A percentile compares a stretch with the other conserved stretches of the same genome.
phyloP scores from a whole-genome alignment of 2,797 vertebrate genomes.

The Coccyzus lansbergi region DNA sequence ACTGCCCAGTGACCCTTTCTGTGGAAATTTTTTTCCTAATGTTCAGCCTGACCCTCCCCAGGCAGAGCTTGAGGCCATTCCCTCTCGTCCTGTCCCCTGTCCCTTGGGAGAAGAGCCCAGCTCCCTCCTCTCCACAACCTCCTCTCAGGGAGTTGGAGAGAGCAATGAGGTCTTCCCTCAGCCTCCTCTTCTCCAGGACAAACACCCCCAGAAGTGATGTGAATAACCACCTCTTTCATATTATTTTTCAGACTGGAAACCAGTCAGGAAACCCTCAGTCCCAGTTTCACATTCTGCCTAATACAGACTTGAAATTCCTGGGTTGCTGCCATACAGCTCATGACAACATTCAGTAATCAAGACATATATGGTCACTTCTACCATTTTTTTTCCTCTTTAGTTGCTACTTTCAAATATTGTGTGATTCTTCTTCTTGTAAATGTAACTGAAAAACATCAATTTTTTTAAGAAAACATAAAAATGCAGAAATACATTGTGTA shows the following conservation, averaged over 20 bases:
- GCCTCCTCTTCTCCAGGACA: too few species aligned
- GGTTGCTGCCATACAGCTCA: background rate
- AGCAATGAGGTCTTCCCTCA: too few species aligned
- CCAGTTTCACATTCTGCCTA: background rate
- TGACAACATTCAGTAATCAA: background rate
- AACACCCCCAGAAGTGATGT: background rate
- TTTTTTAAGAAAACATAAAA: background rate
- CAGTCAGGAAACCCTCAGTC: background rate
- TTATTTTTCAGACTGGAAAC: background rate
- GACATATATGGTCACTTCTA: background rate
- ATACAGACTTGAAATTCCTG: fast-evolving
- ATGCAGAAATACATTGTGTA: background rate
- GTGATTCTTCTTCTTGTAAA: background rate
- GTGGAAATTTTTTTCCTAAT: too few species aligned
- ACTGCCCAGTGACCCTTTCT: too few species aligned
- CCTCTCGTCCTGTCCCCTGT: too few species aligned
- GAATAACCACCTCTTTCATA: background rate
- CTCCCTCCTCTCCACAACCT: too few species aligned
- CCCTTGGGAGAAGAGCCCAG: too few species aligned
- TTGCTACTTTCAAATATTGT: background rate
- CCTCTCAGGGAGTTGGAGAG: too few species aligned
- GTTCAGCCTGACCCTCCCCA: too few species aligned
- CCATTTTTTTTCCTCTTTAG: background rate
- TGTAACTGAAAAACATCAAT: background rate
- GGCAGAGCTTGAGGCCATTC: too few species aligned